Evolutionary conservation across 2,888 invertebrate genomes (phyloP).

Genomic region (Agelastica alni): DNA sequence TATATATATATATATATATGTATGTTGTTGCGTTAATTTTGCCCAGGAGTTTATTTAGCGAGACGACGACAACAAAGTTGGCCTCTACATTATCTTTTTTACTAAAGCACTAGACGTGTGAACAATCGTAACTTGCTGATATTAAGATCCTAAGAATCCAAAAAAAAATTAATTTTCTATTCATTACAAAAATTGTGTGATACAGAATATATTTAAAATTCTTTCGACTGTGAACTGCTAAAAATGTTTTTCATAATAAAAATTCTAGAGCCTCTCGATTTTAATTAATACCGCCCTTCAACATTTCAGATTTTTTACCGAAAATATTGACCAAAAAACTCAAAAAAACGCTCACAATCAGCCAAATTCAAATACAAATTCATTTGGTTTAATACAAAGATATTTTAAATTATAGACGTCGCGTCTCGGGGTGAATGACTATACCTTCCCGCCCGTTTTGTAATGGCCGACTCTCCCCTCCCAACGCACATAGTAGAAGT

Average conservation of each 20-base stretch:
- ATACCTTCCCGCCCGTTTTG: constrained; percentile 47
- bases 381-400: constrained; percentile 33
- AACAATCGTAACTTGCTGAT: no score
- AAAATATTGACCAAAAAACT: neutral
- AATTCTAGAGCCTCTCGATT: neutral
- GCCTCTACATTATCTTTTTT: no score
- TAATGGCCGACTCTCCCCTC: constrained; percentile 48
- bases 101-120: no score
- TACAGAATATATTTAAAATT: no score
- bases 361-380: constrained; percentile 34
- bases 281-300: neutral
- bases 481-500: constrained; percentile 44
- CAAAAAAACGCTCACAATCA: constrained; percentile 10
- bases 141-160: no score
- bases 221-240: no score
- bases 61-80: no score
- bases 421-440: constrained; percentile 39
- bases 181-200: no score
- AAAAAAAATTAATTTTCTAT: no score
- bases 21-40: no score
- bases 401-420: constrained; percentile 32
- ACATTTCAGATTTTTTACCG: neutral
- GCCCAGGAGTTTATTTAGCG: no score
- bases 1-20: no score
- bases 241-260: neutral